A percentile compares a stretch with the other conserved stretches of the same genome.
phyloP scores from a whole-genome alignment of 2,888 invertebrate genomes.

The Synanthedon vespiformis region DNA sequence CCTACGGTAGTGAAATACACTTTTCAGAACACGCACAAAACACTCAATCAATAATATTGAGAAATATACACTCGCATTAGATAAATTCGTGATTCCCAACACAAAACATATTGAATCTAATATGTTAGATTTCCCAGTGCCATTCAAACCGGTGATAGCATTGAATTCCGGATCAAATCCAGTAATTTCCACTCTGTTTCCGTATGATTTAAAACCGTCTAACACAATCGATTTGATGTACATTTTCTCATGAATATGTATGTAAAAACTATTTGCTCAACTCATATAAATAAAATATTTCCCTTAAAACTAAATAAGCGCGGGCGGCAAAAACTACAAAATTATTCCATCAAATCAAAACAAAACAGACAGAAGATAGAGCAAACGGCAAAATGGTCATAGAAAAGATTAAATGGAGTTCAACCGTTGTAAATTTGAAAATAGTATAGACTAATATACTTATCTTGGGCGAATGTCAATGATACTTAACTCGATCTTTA shows the following conservation, averaged over 20 bases:
- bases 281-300: too few species aligned
- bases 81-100: constrained; percentile 92
- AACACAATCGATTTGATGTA: constrained; percentile 90
- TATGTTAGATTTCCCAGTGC: constrained; percentile 97
- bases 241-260: constrained; percentile 69
- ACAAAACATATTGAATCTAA: constrained; percentile 98
- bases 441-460: too few species aligned
- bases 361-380: too few species aligned
- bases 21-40: constrained; percentile 6
- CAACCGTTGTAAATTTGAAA: too few species aligned
- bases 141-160: constrained; percentile 98
- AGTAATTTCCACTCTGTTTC: constrained; percentile 88
- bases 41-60: not conserved
- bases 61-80: constrained; percentile 77
- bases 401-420: too few species aligned
- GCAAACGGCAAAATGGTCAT: too few species aligned
- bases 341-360: too few species aligned
- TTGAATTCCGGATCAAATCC: constrained; percentile 96
- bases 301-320: too few species aligned
- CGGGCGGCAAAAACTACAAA: too few species aligned
- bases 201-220: constrained; percentile 99
- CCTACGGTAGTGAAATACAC: constrained; percentile 67
- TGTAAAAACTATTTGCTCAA: too few species aligned
- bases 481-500: too few species aligned
- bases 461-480: too few species aligned